phyloP scores from a whole-genome alignment of 2,888 invertebrate species.

The Harpalus rufipes region DNA sequence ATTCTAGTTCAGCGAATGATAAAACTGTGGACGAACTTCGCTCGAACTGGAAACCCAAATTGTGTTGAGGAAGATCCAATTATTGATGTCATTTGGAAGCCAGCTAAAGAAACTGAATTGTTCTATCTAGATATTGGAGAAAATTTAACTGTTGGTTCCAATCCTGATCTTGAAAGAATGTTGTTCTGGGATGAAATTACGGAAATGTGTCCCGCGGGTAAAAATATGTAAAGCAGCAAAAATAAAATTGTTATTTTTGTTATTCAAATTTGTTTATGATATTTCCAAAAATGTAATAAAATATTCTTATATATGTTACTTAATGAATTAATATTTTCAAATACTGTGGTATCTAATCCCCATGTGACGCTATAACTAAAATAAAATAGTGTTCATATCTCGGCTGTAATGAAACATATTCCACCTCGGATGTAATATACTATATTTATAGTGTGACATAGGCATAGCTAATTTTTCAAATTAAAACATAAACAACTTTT shows the following conservation, averaged over 20 bases:
- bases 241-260: neutral
- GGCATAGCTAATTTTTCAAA: too few species aligned
- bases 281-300: neutral
- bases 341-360: too few species aligned
- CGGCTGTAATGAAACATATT: too few species aligned
- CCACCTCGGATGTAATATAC: too few species aligned
- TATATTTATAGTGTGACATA: too few species aligned
- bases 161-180: slow-evolving; percentile 72
- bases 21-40: slow-evolving; percentile 73
- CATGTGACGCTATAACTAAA: too few species aligned
- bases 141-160: slow-evolving; percentile 70
- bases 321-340: too few species aligned
- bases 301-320: neutral
- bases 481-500: too few species aligned
- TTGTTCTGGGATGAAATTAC: slow-evolving; percentile 72
- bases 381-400: too few species aligned
- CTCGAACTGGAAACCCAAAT: slow-evolving; percentile 71
- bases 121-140: slow-evolving; percentile 73
- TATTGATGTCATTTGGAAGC: slow-evolving; percentile 71
- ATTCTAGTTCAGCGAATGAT: slow-evolving; percentile 70
- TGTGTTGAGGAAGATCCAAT: slow-evolving; percentile 66
- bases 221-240: slow-evolving; percentile 56
- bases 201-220: slow-evolving; percentile 60
- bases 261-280: neutral
- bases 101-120: slow-evolving; percentile 70